Evolutionary conservation across 2,797 vertebrate genomes (phyloP).

Genomic region (Molossus molossus): DNA sequence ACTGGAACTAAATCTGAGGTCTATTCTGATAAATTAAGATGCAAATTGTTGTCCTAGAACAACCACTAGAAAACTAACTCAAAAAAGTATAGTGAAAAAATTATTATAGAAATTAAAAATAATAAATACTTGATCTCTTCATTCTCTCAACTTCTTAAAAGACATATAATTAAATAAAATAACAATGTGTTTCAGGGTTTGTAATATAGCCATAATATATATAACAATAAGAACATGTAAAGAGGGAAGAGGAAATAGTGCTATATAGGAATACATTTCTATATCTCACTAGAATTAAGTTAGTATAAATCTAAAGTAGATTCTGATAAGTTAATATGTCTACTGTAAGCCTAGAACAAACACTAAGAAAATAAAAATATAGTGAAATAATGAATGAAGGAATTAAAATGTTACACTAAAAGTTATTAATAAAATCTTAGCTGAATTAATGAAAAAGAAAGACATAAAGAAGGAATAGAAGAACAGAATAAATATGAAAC

Average conservation of each 20-base stretch:
- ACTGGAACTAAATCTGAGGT: background rate
- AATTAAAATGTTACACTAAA: background rate
- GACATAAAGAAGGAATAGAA: background rate
- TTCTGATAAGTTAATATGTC: background rate
- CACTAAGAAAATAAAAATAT: background rate
- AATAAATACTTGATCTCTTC: background rate
- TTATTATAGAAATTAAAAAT: constrained; percentile 6
- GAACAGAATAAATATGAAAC: background rate
- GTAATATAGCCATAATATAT: background rate
- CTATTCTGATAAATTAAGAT: background rate
- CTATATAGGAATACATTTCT: background rate
- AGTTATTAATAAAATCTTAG: background rate
- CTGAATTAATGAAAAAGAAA: background rate
- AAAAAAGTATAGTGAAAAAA: constrained; percentile 5
- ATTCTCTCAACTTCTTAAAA: background rate
- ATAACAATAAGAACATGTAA: background rate
- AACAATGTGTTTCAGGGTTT: background rate
- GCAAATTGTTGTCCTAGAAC: background rate
- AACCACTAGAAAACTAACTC: background rate
- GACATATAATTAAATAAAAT: background rate
- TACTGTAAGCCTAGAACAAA: background rate
- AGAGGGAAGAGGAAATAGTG: background rate
- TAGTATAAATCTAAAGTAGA: background rate
- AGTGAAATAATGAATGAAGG: background rate
- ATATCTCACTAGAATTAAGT: background rate